These are phyloP conservation scores for Protula sp. DNA, from an alignment of 2,888 invertebrate species.

Conservation along the genomic window DNA sequence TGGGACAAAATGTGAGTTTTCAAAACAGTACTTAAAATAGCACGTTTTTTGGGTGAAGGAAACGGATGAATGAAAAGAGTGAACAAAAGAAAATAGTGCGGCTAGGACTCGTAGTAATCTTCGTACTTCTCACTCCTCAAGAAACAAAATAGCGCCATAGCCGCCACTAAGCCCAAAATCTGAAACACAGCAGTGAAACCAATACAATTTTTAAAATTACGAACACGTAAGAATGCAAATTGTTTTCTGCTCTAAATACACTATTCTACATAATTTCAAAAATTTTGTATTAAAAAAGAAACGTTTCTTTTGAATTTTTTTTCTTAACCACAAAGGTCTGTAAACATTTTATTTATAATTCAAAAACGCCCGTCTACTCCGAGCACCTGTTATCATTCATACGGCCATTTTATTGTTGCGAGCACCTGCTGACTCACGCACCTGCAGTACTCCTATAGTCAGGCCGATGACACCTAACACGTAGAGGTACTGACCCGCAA, in stretches of 20 bases:
- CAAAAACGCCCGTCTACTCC: too few relatives aligned
- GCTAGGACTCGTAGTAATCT: conserved; percentile 2
- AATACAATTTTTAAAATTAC: neutral
- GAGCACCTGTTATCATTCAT: too few relatives aligned
- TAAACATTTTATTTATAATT: too few relatives aligned
- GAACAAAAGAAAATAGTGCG: neutral
- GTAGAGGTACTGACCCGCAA: conserved; percentile 72
- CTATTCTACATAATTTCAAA: too few relatives aligned
- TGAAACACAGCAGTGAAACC: conserved; percentile 2
- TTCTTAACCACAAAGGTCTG: too few relatives aligned
- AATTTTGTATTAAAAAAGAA: too few relatives aligned
- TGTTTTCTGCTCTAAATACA: too few relatives aligned
- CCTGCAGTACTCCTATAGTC: conserved; percentile 71
- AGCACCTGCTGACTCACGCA: too few relatives aligned
- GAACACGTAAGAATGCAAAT: too few relatives aligned
- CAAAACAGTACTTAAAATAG: neutral
- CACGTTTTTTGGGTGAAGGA: neutral
- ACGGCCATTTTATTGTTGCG: too few relatives aligned
- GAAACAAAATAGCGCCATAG: conserved; percentile 27
- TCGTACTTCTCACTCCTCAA: conserved; percentile 25
- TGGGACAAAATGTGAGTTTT: neutral
- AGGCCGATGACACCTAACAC: conserved; percentile 74
- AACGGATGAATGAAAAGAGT: neutral
- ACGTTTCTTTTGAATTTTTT: too few relatives aligned
- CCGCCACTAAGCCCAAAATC: conserved; percentile 25